phyloP scores from a whole-genome alignment of 2,888 invertebrate genomes.

The Baccha elongata region DNA sequence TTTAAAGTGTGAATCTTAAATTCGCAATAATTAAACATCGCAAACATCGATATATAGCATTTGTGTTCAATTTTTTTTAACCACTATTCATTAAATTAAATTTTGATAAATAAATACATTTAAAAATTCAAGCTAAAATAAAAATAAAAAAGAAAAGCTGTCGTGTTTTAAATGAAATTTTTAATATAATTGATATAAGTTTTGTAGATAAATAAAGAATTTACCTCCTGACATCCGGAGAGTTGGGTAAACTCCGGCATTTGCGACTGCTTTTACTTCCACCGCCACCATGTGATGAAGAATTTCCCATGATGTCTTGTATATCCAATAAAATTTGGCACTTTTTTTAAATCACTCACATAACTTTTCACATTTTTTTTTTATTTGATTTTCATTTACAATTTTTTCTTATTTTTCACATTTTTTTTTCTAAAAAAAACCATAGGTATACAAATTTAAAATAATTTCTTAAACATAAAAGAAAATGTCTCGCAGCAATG shows the following conservation, averaged over 20 bases:
- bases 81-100: no score
- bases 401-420: not conserved
- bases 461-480: not conserved
- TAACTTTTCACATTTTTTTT: slow-evolving; percentile 16
- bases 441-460: not conserved
- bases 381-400: not conserved
- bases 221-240: slow-evolving; percentile 90
- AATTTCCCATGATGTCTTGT: slow-evolving; percentile 79
- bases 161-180: slow-evolving; percentile 25
- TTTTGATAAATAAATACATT: no score
- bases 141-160: not conserved
- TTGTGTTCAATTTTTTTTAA: no score
- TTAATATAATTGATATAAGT: no score
- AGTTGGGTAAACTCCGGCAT: slow-evolving; percentile 89
- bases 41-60: no score
- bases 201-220: no score
- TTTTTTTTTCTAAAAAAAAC: slow-evolving; percentile 22
- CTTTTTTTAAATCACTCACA: slow-evolving; percentile 28
- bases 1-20: no score
- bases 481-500: slow-evolving; percentile 35
- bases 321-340: slow-evolving; percentile 16
- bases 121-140: no score
- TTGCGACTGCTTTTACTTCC: slow-evolving; percentile 80
- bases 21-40: no score
- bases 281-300: slow-evolving; percentile 78